A percentile compares a stretch with the other conserved stretches of the same genome.
Evolutionary conservation across 2,113 vertebrate species (phyloP).

Genomic region (Atractosteus spatula): DNA sequence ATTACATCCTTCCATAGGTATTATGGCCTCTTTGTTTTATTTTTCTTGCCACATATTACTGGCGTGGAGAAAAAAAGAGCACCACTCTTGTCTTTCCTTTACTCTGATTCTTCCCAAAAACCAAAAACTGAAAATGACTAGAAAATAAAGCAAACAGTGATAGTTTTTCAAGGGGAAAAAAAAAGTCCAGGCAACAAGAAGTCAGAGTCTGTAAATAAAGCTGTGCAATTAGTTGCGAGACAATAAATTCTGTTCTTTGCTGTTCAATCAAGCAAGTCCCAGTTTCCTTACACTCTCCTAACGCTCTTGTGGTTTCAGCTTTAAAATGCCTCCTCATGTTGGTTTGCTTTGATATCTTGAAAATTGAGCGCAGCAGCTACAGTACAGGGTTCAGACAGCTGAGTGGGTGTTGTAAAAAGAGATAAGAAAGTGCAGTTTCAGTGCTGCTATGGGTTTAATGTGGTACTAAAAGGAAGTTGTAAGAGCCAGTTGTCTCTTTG

Average conservation of each 20-base stretch:
- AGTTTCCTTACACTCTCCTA: background rate
- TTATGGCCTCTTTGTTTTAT: too few species aligned
- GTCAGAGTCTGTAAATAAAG: background rate
- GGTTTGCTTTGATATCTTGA: constrained; percentile 4
- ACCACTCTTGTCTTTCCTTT: too few species aligned
- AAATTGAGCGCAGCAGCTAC: background rate
- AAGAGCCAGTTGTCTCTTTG: constrained; percentile 42
- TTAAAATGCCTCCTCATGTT: background rate
- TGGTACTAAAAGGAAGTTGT: constrained; percentile 36
- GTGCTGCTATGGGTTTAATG: constrained; percentile 30
- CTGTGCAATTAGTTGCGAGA: background rate
- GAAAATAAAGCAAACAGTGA: background rate
- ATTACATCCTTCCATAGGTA: too few species aligned
- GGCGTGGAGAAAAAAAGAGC: too few species aligned
- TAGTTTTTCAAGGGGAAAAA: background rate
- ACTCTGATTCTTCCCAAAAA: too few species aligned
- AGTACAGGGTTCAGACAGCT: background rate
- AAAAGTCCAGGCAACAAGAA: background rate
- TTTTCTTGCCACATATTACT: too few species aligned
- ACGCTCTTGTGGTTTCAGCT: background rate
- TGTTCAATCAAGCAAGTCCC: background rate
- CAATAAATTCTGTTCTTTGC: background rate
- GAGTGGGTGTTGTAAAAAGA: constrained; percentile 21
- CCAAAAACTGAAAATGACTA: background rate
- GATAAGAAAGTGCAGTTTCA: constrained; percentile 33